Base-by-base conservation (phyloP, 1,140 invertebrate species). In the Pristionchus pacificus region DNA sequence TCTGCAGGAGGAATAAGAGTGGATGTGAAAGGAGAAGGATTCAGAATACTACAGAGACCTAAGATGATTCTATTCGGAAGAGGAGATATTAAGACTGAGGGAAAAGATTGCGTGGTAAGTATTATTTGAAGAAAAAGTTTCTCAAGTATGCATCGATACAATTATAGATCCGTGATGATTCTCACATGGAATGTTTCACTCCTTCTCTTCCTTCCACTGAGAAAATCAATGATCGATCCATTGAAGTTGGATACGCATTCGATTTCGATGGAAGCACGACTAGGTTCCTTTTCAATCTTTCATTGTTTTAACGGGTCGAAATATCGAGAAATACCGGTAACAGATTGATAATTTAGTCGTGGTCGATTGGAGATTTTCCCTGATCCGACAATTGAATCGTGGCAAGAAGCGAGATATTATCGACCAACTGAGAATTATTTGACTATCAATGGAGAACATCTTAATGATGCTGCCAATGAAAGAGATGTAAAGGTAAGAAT, bases 401-500 rank as follows among this genome's bases (percentile, higher is more conserved):
- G 38, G 38, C 38, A 49, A 19, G 38, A 49, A 19, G 38, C 6
- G 38, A 49, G 65, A 62, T 70, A 61, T 58, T 77, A 66, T n/a
- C 60, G 71, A 19, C 70, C 67, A 62, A 75, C 58, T 58, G 81
- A 38, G 65, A 80, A 72, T 67, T 68, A 59, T 72, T 57, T 81
- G 30, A 81, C 81, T 0, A 72, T 81, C n/a, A 83, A 81, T 32
- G 80, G 80, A 1, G 70, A 71, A 14, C 63, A 80, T 55, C 33
- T 81, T 61, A 83, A 81, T 60, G 10, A 74, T 14, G 80, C 79
- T 19, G 81, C 79, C 13, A 64, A 67, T 28, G 68, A 73, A 15
- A 15, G 71, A 19, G 71, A 73, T 62, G 63, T 73, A 25, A 33
- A 65, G n/a, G 65, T 75, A 15, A 75, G 65, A 24, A 62, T 70